Base-by-base conservation (phyloP, 2,113 vertebrate genomes). In the Onychostruthus taczanowskii region DNA sequence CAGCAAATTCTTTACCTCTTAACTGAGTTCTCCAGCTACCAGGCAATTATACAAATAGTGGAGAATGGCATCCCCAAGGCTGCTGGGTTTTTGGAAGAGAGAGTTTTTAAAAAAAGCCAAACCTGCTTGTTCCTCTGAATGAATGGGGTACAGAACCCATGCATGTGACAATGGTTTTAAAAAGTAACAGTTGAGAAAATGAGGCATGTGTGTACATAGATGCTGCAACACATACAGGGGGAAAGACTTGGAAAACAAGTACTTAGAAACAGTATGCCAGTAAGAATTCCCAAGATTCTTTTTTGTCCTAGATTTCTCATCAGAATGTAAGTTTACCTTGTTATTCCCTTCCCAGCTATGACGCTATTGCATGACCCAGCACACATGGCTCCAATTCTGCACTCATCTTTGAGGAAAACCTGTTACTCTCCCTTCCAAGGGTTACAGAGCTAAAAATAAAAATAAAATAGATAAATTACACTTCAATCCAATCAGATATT, bases 101-200 rank as follows among this genome's bases (percentile, higher is more conserved):
- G 4, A 30, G 6, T 1, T 10, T 37, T 56, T 4, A 0, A 26
- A 44, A 77, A 63, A 50, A 15, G 0, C 3, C 24, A 31, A 55
- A 21, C 9, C 5, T 28, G 2, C 21, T 82, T 53, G 5, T 24
- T 83, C 55, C 47, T 75, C 63, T 77, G 24, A 64, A 86, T 16
- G 27, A 63, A 64, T 5, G 82, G 7, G 10, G 13, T 31, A 16
- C n/a, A 78, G 50, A 81, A 91, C 43, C 11, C 31, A 30, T 13
- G 12, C 5, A 15, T 46, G 35, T n/a, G 35, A 63, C 3, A 68
- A 39, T 10, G 8, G 5, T 26, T 88, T 82, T 61, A 35, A 55
- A 85, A 79, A 90, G 30, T 16, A 82, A 24, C 26, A 68, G 33
- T 21, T 47, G 52, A 39, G 27, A 63, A 93, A 92, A 85, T 30